Conservation (phyloP, 2,888 invertebrate genomes). For the Dastarcus helophoroides region DNA sequence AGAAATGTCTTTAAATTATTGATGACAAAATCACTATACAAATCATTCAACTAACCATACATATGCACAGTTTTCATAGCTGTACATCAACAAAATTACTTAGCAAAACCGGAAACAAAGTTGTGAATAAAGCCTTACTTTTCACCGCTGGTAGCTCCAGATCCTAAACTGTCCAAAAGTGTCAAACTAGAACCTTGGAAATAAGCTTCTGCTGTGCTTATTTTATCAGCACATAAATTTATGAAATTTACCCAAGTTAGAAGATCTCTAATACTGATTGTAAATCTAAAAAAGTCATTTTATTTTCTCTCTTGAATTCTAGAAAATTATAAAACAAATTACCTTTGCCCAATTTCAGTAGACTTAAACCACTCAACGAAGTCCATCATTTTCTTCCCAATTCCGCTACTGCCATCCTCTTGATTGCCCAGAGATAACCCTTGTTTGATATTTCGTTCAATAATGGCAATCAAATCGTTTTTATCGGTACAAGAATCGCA, state of each 20-base stretch:
- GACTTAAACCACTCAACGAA: slow-evolving; percentile 67
- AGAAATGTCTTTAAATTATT: too few relatives aligned
- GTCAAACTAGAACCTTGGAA: slow-evolving; percentile 86
- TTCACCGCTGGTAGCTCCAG: slow-evolving; percentile 64
- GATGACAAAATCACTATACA: too few relatives aligned
- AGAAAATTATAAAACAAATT: too few relatives aligned
- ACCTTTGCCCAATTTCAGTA: slow-evolving; percentile 57
- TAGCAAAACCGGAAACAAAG: too few relatives aligned
- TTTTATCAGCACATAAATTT: slow-evolving; percentile 45
- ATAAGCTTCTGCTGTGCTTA: slow-evolving; percentile 53
- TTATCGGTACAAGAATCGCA: slow-evolving; percentile 66
- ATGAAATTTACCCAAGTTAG: slow-evolving; percentile 88
- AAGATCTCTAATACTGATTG: slow-evolving; percentile 83
- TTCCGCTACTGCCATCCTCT: slow-evolving; percentile 42
- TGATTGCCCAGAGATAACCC: slow-evolving; percentile 45
- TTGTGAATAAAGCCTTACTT: slow-evolving; percentile 40
- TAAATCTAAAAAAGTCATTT: slow-evolving; percentile 47
- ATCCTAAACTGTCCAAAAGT: slow-evolving; percentile 84
- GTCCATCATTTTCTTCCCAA: slow-evolving; percentile 63
- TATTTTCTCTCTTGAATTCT: too few relatives aligned
- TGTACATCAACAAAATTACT: too few relatives aligned
- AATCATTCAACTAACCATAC: too few relatives aligned
- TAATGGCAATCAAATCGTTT: slow-evolving; percentile 67
- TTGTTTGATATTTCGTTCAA: slow-evolving; percentile 60
- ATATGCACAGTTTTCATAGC: too few relatives aligned